Percentiles rank a stretch among this genome's conserved stretches.
phyloP scores from a whole-genome alignment of 2,797 vertebrate species.

The Lagorchestes hirsutus region DNA sequence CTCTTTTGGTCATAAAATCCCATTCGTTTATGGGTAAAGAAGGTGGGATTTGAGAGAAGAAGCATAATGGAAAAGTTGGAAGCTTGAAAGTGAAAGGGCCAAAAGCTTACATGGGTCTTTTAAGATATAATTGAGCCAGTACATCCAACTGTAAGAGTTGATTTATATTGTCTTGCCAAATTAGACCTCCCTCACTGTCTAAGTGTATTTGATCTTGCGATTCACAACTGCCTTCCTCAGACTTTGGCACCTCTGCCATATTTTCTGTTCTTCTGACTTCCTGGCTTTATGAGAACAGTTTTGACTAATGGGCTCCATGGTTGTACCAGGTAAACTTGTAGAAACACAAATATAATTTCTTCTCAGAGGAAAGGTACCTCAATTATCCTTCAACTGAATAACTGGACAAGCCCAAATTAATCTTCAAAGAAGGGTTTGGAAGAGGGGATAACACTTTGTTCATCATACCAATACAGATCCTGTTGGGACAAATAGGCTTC shows the following conservation, averaged over 20 bases:
- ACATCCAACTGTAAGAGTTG: background rate
- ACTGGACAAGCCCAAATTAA: background rate
- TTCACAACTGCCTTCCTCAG: background rate
- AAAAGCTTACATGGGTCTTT: background rate
- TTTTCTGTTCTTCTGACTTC: background rate
- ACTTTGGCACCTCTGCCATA: background rate
- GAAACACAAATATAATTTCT: background rate
- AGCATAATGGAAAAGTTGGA: background rate
- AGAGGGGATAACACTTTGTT: background rate
- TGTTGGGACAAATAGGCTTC: background rate
- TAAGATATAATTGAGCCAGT: background rate
- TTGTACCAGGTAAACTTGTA: background rate
- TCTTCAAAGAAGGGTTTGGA: background rate
- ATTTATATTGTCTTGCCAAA: background rate
- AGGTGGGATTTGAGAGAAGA: background rate
- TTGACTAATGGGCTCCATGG: background rate
- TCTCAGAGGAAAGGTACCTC: background rate
- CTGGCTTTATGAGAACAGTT: background rate
- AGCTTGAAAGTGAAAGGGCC: background rate
- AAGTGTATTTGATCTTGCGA: background rate
- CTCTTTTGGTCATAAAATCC: background rate
- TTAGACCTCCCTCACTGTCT: background rate
- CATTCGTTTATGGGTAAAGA: background rate
- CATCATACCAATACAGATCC: background rate
- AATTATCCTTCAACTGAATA: background rate